Conservation (phyloP, 1,140 invertebrate species). For the Varroa destructor region DNA sequence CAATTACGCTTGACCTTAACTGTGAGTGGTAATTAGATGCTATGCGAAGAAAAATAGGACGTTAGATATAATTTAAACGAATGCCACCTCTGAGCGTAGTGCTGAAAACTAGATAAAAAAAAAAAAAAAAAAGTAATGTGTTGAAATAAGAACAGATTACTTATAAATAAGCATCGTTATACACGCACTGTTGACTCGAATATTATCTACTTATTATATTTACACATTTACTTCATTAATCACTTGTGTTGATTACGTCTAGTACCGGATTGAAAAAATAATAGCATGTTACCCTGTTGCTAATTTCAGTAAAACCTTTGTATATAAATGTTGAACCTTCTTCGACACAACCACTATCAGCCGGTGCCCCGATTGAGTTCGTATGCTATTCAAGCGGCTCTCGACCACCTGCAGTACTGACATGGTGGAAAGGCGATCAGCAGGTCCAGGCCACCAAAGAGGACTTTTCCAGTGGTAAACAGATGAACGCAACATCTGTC, state of each 20-base stretch:
- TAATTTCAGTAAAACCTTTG: conserved; percentile 58
- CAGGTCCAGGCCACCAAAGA: conserved; percentile 40
- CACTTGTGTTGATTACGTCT: too few relatives aligned
- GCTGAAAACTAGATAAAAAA: too few relatives aligned
- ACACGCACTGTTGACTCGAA: too few relatives aligned
- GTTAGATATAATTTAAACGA: not conserved
- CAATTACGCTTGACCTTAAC: conserved; percentile 73
- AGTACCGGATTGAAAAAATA: too few relatives aligned
- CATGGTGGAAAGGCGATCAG: conserved; percentile 63
- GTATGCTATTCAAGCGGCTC: conserved; percentile 68
- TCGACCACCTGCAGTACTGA: conserved; percentile 63
- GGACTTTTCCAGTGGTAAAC: not conserved
- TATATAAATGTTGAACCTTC: conserved; percentile 57
- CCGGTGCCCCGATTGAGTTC: conserved; percentile 62
- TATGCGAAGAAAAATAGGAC: not conserved
- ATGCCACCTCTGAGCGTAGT: not conserved
- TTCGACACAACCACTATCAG: conserved; percentile 61
- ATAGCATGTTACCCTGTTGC: too few relatives aligned
- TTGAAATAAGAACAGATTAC: too few relatives aligned
- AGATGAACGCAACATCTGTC: conserved; percentile 1
- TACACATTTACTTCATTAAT: too few relatives aligned
- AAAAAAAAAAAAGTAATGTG: too few relatives aligned
- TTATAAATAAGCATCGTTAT: too few relatives aligned
- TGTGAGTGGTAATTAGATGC: conserved; percentile 50
- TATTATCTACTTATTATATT: too few relatives aligned